Conservation (phyloP, 2,797 vertebrate genomes). For the Falco berigora region DNA sequence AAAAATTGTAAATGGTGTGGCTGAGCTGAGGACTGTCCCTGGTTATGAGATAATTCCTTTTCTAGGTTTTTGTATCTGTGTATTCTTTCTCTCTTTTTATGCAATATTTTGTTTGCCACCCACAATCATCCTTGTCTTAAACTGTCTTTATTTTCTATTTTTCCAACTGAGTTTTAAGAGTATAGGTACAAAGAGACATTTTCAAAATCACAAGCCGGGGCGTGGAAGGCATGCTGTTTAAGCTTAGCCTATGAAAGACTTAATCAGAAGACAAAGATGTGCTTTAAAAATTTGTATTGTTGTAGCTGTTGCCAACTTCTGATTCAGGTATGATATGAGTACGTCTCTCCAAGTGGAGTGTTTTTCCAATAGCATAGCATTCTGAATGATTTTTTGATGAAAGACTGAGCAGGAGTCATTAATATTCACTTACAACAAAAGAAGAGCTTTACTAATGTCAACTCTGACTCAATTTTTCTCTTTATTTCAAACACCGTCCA, state of each 20-base stretch:
- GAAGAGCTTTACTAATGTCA: neutral
- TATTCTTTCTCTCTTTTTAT: neutral
- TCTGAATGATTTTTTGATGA: constrained; percentile 4
- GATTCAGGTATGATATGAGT: neutral
- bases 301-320: neutral
- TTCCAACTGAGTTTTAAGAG: neutral
- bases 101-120: neutral
- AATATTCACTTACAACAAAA: neutral
- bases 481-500: neutral
- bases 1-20: neutral
- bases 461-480: neutral
- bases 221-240: neutral
- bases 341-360: neutral
- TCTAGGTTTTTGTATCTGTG: neutral
- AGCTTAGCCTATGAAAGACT: neutral
- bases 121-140: neutral
- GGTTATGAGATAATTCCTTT: neutral
- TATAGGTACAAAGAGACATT: neutral
- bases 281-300: neutral
- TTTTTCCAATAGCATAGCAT: neutral
- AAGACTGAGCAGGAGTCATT: neutral
- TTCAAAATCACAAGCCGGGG: neutral
- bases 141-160: neutral
- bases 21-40: neutral
- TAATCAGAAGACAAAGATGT: neutral